Evolutionary conservation across 2,797 vertebrate species (phyloP).

Genomic region (Sebastes oblongus): DNA sequence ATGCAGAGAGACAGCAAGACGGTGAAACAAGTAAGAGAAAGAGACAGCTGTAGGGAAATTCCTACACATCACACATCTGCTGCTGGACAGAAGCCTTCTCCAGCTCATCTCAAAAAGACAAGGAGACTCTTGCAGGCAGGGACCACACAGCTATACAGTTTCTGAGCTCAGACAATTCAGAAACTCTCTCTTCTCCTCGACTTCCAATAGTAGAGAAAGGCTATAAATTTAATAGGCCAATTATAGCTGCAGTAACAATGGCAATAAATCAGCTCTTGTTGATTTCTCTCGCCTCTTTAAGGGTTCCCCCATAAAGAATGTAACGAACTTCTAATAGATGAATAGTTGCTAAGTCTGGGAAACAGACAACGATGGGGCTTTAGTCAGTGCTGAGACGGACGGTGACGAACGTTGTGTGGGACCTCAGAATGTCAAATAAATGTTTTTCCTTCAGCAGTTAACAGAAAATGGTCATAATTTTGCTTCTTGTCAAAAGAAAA

Average conservation of each 20-base stretch:
- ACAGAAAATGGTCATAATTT: neutral
- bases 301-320: constrained; percentile 33
- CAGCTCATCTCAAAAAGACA: constrained; percentile 13
- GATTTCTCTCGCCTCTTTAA: constrained; percentile 31
- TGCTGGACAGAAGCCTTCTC: neutral
- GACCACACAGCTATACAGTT: neutral
- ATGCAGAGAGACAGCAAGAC: constrained; percentile 6
- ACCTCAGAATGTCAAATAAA: neutral
- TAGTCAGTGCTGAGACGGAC: neutral
- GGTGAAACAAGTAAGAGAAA: neutral
- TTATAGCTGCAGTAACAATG: constrained; percentile 48
- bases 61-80: neutral
- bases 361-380: neutral
- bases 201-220: constrained; percentile 28
- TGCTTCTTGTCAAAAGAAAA: neutral
- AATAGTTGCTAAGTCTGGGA: constrained; percentile 1
- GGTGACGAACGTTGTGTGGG: neutral
- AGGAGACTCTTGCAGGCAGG: neutral
- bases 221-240: constrained; percentile 49
- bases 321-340: constrained; percentile 9
- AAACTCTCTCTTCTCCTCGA: neutral
- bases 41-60: neutral
- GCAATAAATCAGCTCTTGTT: constrained; percentile 57
- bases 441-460: neutral
- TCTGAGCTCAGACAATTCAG: constrained; percentile 3